phyloP scores from a whole-genome alignment of 2,888 invertebrate genomes.

The Crematogaster levior region DNA sequence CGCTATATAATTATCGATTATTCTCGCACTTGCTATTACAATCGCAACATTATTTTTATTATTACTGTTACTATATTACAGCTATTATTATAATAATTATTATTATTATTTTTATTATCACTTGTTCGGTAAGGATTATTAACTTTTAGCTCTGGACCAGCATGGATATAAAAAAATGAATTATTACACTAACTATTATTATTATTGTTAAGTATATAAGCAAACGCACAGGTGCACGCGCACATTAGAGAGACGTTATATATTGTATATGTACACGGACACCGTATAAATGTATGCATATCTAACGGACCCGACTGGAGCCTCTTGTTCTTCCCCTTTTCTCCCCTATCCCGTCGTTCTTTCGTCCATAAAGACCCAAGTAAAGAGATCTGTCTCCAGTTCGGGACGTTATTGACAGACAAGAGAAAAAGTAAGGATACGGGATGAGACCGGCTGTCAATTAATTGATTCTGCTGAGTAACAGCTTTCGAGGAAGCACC shows the following conservation, averaged over 20 bases:
- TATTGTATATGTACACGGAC: conserved; percentile 67
- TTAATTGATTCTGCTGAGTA: not conserved
- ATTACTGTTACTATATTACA: conserved; percentile 75
- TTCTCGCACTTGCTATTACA: conserved; percentile 66
- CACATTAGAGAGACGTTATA: conserved; percentile 65
- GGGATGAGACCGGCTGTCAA: conserved; percentile 25
- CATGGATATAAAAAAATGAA: conserved; percentile 73
- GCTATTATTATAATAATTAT: conserved; percentile 78
- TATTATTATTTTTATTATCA: conserved; percentile 76
- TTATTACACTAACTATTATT: conserved; percentile 63
- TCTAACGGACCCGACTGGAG: not conserved
- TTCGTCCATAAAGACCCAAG: not conserved
- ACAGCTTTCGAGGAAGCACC: conserved; percentile 63
- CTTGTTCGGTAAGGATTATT: conserved; percentile 77
- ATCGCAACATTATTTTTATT: conserved; percentile 46
- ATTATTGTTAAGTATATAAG: conserved; percentile 70
- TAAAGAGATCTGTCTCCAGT: conserved; percentile 27
- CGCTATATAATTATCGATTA: conserved; percentile 69
- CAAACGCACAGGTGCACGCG: conserved; percentile 67
- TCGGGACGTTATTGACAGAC: not conserved
- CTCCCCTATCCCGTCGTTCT: conserved; percentile 1
- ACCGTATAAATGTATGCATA: conserved; percentile 57
- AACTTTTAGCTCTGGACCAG: conserved; percentile 78
- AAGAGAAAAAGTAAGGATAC: conserved; percentile 11
- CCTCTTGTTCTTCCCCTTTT: not conserved